A percentile compares a stretch with the other conserved stretches of the same genome.
phyloP scores from a whole-genome alignment of 1,140 invertebrate species.

The Tetragnatha versicolor region DNA sequence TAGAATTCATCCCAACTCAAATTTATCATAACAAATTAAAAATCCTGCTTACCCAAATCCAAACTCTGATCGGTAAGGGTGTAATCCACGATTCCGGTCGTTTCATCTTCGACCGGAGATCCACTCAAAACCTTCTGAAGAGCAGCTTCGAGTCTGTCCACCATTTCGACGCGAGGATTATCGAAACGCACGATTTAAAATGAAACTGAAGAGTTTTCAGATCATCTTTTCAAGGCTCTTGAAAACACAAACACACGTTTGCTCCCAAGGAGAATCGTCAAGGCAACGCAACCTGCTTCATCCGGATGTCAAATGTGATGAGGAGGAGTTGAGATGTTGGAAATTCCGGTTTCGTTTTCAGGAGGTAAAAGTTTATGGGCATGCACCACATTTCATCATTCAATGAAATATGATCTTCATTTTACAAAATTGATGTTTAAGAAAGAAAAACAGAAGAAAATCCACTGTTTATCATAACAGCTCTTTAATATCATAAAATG shows the following conservation, averaged over 20 bases:
- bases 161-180: conserved; percentile 23
- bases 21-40: no score
- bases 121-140: conserved; percentile 65
- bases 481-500: no score
- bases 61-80: conserved; percentile 79
- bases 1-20: no score
- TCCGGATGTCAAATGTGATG: conserved; percentile 24
- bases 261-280: conserved; percentile 21
- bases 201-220: neutral
- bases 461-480: no score
- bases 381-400: no score
- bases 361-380: no score
- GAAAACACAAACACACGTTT: conserved; percentile 1
- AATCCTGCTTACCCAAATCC: conserved; percentile 72
- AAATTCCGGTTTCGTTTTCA: neutral
- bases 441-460: no score
- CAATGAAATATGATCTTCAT: no score
- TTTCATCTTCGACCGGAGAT: conserved; percentile 63
- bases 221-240: neutral
- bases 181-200: no score
- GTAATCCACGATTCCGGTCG: conserved; percentile 73
- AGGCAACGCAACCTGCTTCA: no score
- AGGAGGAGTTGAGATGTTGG: neutral
- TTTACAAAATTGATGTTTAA: no score
- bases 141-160: conserved; percentile 65